Evolutionary conservation across 2,888 invertebrate species (phyloP).

Genomic region (Campoletis raptor): DNA sequence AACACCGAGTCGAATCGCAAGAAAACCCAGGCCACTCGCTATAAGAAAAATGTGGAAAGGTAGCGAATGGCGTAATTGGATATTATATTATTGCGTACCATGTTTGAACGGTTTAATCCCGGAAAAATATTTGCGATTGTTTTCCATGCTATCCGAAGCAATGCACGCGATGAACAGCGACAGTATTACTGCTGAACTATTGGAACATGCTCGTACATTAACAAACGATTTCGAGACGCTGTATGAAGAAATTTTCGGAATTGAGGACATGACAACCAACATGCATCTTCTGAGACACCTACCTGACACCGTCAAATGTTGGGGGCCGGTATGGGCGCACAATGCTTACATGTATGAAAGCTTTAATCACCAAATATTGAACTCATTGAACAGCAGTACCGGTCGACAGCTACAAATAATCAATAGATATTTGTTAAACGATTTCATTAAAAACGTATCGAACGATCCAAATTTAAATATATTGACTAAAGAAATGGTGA

Average conservation of each 20-base stretch:
- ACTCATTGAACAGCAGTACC: not conserved
- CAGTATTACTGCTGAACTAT: not conserved
- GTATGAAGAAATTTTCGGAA: not conserved
- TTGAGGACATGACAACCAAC: not conserved
- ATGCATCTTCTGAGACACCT: conserved; percentile 16
- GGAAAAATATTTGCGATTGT: not conserved
- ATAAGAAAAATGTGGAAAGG: not conserved
- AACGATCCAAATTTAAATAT: not conserved
- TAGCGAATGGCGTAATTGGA: not conserved
- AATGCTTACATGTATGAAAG: not conserved
- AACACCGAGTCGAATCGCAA: conserved; percentile 12
- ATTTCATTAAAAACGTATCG: not conserved
- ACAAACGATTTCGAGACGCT: not conserved
- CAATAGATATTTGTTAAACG: conserved; percentile 26
- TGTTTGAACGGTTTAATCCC: not conserved
- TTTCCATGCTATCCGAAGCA: not conserved
- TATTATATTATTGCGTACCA: conserved; percentile 7
- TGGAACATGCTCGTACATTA: not conserved
- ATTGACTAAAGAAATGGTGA: not conserved
- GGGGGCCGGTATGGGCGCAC: conserved; percentile 9
- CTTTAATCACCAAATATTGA: not conserved
- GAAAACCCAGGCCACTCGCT: conserved; percentile 29
- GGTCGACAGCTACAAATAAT: conserved; percentile 14
- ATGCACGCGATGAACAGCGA: not conserved
- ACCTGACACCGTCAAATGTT: not conserved